phyloP scores from a whole-genome alignment of 2,888 invertebrate species.

The Lochmaea capreae region DNA sequence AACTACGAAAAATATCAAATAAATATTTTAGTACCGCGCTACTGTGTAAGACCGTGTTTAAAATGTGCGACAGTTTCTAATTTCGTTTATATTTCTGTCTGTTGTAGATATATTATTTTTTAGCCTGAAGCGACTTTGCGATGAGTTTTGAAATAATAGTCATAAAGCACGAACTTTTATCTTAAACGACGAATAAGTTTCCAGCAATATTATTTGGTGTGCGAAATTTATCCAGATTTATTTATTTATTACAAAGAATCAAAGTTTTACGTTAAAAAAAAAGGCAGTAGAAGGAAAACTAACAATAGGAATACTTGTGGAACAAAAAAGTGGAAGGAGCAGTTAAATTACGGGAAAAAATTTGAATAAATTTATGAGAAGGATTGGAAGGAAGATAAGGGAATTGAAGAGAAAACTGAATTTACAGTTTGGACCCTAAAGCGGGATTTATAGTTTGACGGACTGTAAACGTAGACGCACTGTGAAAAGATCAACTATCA shows the following conservation, averaged over 20 bases:
- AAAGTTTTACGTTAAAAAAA: not conserved
- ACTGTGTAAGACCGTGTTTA: constrained; percentile 6
- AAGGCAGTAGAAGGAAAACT: not conserved
- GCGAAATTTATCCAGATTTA: not conserved
- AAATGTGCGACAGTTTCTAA: constrained; percentile 5
- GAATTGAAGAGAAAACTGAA: no score
- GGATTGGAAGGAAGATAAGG: no score
- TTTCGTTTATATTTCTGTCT: not conserved
- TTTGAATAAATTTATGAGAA: no score
- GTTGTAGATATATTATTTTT: constrained; percentile 5
- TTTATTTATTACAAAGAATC: not conserved
- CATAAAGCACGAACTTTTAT: constrained; percentile 7
- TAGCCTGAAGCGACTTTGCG: constrained; percentile 11
- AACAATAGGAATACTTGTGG: not conserved
- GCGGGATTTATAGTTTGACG: no score
- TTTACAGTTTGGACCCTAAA: no score
- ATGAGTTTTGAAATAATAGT: constrained; percentile 12
- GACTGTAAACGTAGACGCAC: no score
- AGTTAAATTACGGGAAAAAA: no score
- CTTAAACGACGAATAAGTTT: not conserved
- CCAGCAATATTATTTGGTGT: not conserved
- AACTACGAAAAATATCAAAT: no score
- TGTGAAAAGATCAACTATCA: no score
- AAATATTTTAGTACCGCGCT: no score
- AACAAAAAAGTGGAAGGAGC: no score